These are phyloP conservation scores for Rhinatrema bivittatum DNA, from an alignment of 2,797 vertebrate species.

Conservation along the genomic window DNA sequence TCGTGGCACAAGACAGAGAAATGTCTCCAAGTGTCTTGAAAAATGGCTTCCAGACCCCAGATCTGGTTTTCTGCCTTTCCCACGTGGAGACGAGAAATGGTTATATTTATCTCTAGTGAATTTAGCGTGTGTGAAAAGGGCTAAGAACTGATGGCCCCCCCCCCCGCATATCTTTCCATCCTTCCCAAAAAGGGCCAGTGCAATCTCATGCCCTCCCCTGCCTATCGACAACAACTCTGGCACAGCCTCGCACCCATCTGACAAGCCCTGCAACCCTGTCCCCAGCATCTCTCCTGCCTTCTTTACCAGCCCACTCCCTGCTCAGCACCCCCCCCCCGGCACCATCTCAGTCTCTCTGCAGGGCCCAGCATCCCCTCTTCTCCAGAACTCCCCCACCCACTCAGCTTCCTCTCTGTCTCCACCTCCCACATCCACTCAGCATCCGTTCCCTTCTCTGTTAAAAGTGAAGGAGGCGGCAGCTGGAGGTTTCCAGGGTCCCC, in stretches of 20 bases:
- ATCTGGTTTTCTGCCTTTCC: no score
- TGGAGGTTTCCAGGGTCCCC: no score
- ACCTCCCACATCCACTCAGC: neutral
- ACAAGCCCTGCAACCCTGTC: conserved; percentile 6
- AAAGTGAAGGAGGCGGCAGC: no score
- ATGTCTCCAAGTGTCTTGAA: no score
- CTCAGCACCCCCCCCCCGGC: neutral
- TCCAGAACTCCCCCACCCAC: no score
- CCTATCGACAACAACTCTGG: neutral
- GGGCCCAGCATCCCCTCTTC: neutral
- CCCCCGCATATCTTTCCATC: conserved; percentile 14
- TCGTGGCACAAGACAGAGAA: no score
- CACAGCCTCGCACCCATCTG: neutral
- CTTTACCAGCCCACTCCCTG: neutral
- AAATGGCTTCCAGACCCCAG: no score
- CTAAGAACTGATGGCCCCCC: no score
- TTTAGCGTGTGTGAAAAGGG: no score
- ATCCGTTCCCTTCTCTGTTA: neutral
- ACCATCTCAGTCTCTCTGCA: conserved; percentile 8
- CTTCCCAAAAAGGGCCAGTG: conserved; percentile 18
- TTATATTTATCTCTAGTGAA: no score
- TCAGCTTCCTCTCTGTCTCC: neutral
- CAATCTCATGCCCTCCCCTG: neutral
- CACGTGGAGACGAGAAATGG: no score
- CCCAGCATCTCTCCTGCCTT: neutral